Evolutionary conservation across 2,888 invertebrate genomes (phyloP).

Genomic region (Drosophila putrida): DNA sequence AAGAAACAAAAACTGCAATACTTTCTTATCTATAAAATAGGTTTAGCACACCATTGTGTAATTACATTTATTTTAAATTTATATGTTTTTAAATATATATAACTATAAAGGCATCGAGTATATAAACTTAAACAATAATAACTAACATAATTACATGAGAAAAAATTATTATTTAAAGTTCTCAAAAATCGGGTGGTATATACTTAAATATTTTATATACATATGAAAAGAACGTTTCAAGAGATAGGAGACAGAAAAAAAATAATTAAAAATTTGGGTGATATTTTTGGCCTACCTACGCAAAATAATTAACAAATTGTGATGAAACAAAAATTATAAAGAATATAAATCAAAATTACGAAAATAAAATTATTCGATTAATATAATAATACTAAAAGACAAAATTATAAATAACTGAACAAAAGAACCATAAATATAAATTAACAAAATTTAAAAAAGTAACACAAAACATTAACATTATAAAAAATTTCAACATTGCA

Average conservation of each 20-base stretch:
- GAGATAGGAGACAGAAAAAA: slow-evolving; percentile 14
- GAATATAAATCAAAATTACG: slow-evolving; percentile 18
- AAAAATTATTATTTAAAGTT: not conserved
- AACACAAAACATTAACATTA: slow-evolving; percentile 10
- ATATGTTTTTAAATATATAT: not conserved
- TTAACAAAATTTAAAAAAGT: slow-evolving; percentile 11
- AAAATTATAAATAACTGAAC: slow-evolving; percentile 20
- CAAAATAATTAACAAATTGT: slow-evolving; percentile 61
- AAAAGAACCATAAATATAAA: slow-evolving; percentile 12
- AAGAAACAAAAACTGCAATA: not conserved
- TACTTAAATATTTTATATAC: slow-evolving; percentile 12
- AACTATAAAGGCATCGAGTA: not conserved
- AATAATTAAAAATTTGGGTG: slow-evolving; percentile 49
- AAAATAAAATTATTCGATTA: slow-evolving; percentile 13
- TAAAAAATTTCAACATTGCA: slow-evolving; percentile 18
- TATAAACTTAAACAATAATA: not conserved
- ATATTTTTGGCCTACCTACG: slow-evolving; percentile 57
- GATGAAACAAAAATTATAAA: slow-evolving; percentile 42
- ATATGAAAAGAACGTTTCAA: slow-evolving; percentile 3
- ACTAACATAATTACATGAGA: not conserved
- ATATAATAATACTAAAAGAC: slow-evolving; percentile 2
- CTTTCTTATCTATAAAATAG: not conserved
- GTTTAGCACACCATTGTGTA: not conserved
- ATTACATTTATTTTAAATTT: not conserved
- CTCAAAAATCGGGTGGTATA: not conserved